Percentiles rank a stretch among this genome's conserved stretches.
phyloP scores from a whole-genome alignment of 35 echinoderm and acorn worm genomes.

The Heliocidaris tuberculata region DNA sequence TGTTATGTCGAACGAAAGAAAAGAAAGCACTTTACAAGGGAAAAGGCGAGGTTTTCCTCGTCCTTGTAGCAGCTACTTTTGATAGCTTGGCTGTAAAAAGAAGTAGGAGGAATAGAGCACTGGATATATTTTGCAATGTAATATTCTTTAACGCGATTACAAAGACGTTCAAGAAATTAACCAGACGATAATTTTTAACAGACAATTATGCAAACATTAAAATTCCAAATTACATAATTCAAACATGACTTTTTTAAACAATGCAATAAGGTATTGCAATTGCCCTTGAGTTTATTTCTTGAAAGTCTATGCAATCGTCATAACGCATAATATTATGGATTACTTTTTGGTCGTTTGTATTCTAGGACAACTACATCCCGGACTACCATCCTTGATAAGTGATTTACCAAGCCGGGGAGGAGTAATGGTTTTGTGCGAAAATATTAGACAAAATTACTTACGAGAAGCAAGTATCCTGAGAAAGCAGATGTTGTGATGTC shows the following conservation, averaged over 20 bases:
- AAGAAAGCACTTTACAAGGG: neutral
- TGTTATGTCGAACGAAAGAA: neutral
- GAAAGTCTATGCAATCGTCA: neutral
- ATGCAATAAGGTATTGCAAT: neutral
- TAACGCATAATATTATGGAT: no score
- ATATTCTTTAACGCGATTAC: no score
- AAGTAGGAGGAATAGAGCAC: no score
- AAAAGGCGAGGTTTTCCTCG: neutral
- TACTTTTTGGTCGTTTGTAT: no score
- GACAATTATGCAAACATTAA: neutral
- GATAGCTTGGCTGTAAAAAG: neutral
- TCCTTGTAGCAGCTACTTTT: neutral
- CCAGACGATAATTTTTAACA: neutral
- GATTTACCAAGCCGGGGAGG: no score
- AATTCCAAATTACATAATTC: neutral
- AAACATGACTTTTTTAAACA: no score
- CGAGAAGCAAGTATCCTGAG: conserved; percentile 24
- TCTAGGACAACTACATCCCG: no score
- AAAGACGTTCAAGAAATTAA: neutral
- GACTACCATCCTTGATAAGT: no score
- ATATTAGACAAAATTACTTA: neutral
- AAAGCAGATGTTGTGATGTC: conserved; percentile 1
- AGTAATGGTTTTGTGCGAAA: neutral
- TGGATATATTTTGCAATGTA: no score
- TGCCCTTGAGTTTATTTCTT: neutral